Conservation (phyloP, 2,797 vertebrate genomes). For the Protonibea diacanthus region DNA sequence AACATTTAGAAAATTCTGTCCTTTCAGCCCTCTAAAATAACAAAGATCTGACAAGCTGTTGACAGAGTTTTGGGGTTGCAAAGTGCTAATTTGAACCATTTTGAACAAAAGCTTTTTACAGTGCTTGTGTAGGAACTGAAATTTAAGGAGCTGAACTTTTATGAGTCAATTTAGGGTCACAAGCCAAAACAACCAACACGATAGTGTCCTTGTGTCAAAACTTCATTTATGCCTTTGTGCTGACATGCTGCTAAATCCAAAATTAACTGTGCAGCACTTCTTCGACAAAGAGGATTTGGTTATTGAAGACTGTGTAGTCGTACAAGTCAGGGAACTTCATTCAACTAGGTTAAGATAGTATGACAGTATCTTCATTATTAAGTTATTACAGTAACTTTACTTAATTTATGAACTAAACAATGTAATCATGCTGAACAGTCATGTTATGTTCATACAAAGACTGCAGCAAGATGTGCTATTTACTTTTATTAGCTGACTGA, state of each 20-base stretch:
- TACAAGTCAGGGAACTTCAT: neutral
- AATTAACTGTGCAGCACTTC: neutral
- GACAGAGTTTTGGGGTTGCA: neutral
- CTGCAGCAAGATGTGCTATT: neutral
- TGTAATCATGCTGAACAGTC: neutral
- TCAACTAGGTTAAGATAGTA: neutral
- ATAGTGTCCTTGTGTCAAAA: neutral
- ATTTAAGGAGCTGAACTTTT: neutral
- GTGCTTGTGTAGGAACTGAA: neutral
- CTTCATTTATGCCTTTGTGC: neutral
- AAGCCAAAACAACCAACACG: neutral
- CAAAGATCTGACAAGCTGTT: neutral
- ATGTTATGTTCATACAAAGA: neutral
- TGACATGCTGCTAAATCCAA: neutral
- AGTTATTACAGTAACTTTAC: neutral
- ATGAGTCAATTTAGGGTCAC: neutral
- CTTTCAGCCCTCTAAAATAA: neutral
- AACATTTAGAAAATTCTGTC: slow-evolving; percentile 3
- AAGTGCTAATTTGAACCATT: neutral
- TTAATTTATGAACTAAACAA: neutral
- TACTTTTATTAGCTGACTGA: neutral
- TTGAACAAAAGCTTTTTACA: neutral
- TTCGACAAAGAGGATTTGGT: neutral
- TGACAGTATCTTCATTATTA: neutral
- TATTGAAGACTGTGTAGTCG: neutral